Evolutionary conservation across 2,888 invertebrate genomes (phyloP).

Genomic region (Ophraella communa): DNA sequence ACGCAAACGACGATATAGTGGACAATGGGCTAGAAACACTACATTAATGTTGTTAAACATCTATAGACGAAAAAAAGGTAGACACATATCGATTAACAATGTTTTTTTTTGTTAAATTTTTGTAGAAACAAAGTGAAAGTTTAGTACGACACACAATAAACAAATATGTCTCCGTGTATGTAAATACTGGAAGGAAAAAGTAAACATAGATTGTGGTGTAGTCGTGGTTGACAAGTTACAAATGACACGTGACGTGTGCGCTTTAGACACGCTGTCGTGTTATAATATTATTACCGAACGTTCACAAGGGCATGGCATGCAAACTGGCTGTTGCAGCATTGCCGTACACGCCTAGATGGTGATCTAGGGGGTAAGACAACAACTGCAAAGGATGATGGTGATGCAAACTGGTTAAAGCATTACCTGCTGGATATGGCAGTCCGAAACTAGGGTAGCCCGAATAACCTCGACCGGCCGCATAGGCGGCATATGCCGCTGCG

Average conservation of each 20-base stretch:
- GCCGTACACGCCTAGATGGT: constrained; percentile 66
- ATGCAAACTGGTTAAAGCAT: constrained; percentile 81
- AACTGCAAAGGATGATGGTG: constrained; percentile 64
- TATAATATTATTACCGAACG: constrained; percentile 56
- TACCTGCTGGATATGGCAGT: constrained; percentile 97
- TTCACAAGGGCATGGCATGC: constrained; percentile 83
- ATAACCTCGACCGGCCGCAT: constrained; percentile 95
- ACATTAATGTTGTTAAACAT: constrained; percentile 14
- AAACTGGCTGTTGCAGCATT: constrained; percentile 64
- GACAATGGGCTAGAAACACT: constrained; percentile 19
- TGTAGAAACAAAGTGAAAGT: background rate
- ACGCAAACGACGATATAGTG: no score
- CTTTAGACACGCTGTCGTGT: constrained; percentile 17
- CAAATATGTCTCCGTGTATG: background rate
- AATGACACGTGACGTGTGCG: background rate
- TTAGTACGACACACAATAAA: background rate
- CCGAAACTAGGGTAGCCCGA: constrained; percentile 98
- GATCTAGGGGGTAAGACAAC: constrained; percentile 72
- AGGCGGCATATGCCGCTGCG: constrained; percentile 93
- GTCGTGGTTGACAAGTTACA: constrained; percentile 3
- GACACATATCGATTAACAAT: constrained; percentile 6
- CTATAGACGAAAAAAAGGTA: constrained; percentile 16
- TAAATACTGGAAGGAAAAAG: no score
- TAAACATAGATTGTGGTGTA: no score
- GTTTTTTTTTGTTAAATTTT: constrained; percentile 5